Base-by-base conservation (phyloP, 2,113 vertebrate species). In the Melanotaenia duboulayi region DNA sequence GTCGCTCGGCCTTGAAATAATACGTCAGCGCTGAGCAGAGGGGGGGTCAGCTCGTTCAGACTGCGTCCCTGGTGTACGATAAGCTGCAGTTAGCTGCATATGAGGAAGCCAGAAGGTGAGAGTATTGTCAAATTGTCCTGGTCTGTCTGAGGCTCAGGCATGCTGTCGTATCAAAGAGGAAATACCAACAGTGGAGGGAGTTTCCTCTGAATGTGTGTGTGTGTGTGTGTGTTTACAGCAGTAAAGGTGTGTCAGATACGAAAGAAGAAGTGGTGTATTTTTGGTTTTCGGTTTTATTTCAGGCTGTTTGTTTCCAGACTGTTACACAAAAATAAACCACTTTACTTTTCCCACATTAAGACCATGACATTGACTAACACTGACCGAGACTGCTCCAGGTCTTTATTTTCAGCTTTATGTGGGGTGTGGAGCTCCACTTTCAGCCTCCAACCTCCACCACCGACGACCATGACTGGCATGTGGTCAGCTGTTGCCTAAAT, bases 391-490 rank as follows among this genome's bases (percentile, higher is more conserved):
- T 65, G 58, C 85, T 72, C 71, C 68, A 23, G 44, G 65, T n/a
- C 69, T 72, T 85, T 91, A 90, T 90, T 92, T 90, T 88, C 46
- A 81, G 65, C 74, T 87, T 87, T 89, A 86, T 83, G 84, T 90
- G 76, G 73, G 87, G 89, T 24, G 87, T 83, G 83, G 81, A 84
- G 80, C 44, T 89, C 69, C 67, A 85, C 66, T 91, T 82, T 78
- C 40, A 79, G 87, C 82, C 76, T 76, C 17, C 74, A 63, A 76
- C 81, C 85, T 63, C 10, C 7, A 82, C 76, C 90, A 48, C 89
- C 67, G 69, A 51, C 32, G 35, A 56, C 61, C 76, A 73, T 82
- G 91, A 83, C 82, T 78, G 76, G 74, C 77, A 8, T 92, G 87
- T 70, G 92, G 90, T 93, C 84, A 76, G 58, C 37, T 17, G 52